Percentiles rank a stretch among this genome's conserved stretches.
Evolutionary conservation across 2,113 vertebrate species (phyloP).

Genomic region (Spizaetus ornatus): DNA sequence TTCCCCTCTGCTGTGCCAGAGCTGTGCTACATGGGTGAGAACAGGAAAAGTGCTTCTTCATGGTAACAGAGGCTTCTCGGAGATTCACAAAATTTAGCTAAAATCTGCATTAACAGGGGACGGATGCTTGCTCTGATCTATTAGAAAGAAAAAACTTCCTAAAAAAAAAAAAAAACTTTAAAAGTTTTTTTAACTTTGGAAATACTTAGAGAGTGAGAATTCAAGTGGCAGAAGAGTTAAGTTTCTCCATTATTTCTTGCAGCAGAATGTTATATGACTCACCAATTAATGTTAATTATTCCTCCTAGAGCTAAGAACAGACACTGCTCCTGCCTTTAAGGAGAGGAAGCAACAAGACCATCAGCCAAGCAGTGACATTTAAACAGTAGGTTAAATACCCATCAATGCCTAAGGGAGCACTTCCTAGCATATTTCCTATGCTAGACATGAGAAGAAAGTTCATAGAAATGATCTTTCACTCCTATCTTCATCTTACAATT

Average conservation of each 20-base stretch:
- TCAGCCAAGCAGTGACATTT: neutral
- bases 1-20: neutral
- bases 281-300: neutral
- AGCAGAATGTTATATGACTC: neutral
- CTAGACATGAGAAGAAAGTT: neutral
- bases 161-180: no score
- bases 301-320: neutral
- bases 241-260: neutral
- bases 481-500: neutral
- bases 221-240: neutral
- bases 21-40: neutral
- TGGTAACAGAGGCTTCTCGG: neutral
- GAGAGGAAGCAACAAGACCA: neutral
- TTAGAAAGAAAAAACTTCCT: neutral
- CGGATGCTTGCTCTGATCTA: neutral
- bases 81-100: neutral
- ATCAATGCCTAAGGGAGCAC: neutral
- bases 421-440: neutral
- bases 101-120: neutral
- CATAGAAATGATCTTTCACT: neutral
- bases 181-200: neutral
- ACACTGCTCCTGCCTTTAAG: neutral
- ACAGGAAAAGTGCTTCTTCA: neutral
- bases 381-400: constrained; percentile 5
- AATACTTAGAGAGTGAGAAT: neutral